Base-by-base conservation (phyloP, 2,797 vertebrate species). In the Gallinago solitaria region DNA sequence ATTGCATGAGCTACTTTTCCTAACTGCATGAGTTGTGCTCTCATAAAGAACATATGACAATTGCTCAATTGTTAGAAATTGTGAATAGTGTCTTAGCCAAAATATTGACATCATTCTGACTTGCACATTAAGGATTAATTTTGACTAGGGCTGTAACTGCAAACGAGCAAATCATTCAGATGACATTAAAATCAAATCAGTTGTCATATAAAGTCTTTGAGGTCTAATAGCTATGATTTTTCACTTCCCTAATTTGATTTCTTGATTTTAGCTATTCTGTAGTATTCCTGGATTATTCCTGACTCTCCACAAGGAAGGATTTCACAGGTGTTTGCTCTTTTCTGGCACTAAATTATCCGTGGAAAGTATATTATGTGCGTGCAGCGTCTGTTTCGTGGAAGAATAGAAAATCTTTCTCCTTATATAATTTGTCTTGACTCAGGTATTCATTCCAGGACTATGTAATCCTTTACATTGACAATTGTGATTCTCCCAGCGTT, bases 21-120 rank as follows among this genome's bases (percentile, higher is more conserved):
- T 67, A 51, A 12, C 75, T 69, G 70, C 48, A 5, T 74, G 94
- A 93, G 74, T 75, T 65, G 78, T 54, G 75, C 75, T 89, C 75
- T 14, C 9, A 86, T 68, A 83, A 85, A 90, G 91, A 88, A 39
- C 8, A 5, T 41, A 24, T 5, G 78, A 96, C 96, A 96, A 94
- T 61, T 37, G 88, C 78, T 95, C 73, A 16, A 6, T 90, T 97
- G 90, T 95, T 89, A 45, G 83, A 64, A 92, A 37, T 11, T 61
- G 74, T 70, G 83, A 90, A 74, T 60, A 30, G 41, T 30, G 57
- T 21, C 84, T 71, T 71, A 85, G 90, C 96, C 93, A 97, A 96
- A 96, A 96, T 92, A 95, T 91, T 95, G 92, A 92, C 93, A 93
- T 92, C 69, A 67, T 91, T 89, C 88, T 80, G 92, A 75, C 64